These are phyloP conservation scores for Morpho achilles DNA, from an alignment of 2,888 invertebrate species.

Conservation along the genomic window DNA sequence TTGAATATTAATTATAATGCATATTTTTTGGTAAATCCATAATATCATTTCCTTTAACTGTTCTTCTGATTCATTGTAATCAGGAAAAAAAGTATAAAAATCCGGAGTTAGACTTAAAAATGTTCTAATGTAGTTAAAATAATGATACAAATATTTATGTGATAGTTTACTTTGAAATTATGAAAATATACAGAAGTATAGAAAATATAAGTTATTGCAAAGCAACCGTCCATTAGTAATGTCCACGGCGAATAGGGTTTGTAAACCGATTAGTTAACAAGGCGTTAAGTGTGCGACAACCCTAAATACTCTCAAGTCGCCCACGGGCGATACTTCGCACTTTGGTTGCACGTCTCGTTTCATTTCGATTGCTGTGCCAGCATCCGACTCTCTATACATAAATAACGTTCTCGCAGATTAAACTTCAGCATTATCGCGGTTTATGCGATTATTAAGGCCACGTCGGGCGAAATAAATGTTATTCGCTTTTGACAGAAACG, in stretches of 20 bases:
- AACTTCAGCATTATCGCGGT: conserved; percentile 30
- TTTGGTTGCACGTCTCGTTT: conserved; percentile 49
- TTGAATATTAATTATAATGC: too few relatives aligned
- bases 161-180: too few relatives aligned
- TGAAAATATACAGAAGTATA: too few relatives aligned
- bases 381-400: conserved; percentile 46
- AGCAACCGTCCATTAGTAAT: too few relatives aligned
- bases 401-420: conserved; percentile 42
- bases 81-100: too few relatives aligned
- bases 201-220: too few relatives aligned
- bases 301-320: conserved; percentile 21
- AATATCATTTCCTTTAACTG: too few relatives aligned
- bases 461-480: conserved; percentile 9
- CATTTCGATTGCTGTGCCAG: conserved; percentile 44
- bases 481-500: conserved; percentile 7
- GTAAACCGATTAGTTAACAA: conserved; percentile 2
- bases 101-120: too few relatives aligned
- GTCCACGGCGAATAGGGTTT: neutral
- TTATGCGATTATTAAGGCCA: conserved; percentile 15
- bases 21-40: too few relatives aligned
- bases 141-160: too few relatives aligned
- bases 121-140: too few relatives aligned
- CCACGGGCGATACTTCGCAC: conserved; percentile 45
- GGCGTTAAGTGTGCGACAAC: conserved; percentile 17
- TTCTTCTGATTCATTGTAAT: too few relatives aligned